Percentiles rank a stretch among this genome's conserved stretches.
Evolutionary conservation across 2,888 invertebrate species (phyloP).

Genomic region (Suillia variegata): DNA sequence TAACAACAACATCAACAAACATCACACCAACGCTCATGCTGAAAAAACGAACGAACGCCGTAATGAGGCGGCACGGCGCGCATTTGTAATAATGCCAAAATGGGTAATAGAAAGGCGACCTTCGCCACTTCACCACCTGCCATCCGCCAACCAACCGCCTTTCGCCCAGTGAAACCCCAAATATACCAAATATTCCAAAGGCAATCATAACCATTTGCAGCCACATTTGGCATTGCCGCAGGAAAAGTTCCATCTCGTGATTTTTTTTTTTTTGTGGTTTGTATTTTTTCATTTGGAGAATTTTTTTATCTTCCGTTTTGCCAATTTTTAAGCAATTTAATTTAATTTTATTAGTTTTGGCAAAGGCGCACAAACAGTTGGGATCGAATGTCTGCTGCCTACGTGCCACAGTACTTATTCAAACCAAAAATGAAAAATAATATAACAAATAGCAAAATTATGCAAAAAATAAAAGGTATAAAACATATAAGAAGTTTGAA

Average conservation of each 20-base stretch:
- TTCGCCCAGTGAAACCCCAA: background rate
- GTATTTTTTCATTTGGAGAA: background rate
- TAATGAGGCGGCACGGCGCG: too few relatives aligned
- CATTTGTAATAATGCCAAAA: too few relatives aligned
- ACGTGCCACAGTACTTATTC: background rate
- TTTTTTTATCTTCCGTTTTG: conserved; percentile 45
- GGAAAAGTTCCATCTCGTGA: background rate
- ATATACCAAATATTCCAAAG: too few relatives aligned
- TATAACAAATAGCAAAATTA: too few relatives aligned
- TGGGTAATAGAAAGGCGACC: too few relatives aligned
- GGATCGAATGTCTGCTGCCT: background rate
- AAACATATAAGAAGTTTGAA: too few relatives aligned
- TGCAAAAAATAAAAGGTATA: too few relatives aligned
- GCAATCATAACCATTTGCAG: background rate
- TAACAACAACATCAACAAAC: too few relatives aligned
- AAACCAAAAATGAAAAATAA: too few relatives aligned
- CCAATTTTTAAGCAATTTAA: conserved; percentile 52
- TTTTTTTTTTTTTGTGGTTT: too few relatives aligned
- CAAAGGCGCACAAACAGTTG: conserved; percentile 37
- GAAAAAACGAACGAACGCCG: background rate
- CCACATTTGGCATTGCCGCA: background rate
- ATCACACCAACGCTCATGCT: background rate
- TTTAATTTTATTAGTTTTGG: conserved; percentile 53
- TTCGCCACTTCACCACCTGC: background rate
- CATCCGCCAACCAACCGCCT: background rate